These are phyloP conservation scores for Rhyzopertha dominica DNA, from an alignment of 1,140 invertebrate genomes.

Conservation along the genomic window DNA sequence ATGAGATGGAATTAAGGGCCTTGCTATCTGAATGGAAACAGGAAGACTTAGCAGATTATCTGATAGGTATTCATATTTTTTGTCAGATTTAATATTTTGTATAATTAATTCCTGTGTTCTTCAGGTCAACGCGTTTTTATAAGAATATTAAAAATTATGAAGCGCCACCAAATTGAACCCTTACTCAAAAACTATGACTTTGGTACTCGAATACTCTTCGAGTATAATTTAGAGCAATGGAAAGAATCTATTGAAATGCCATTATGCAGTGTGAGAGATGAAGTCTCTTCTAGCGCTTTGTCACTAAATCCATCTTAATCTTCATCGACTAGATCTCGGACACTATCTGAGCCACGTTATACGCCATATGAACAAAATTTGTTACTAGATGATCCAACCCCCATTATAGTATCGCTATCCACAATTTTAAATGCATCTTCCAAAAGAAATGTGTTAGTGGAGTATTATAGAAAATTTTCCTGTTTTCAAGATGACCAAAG, in stretches of 20 bases:
- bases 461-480: constrained; percentile 9
- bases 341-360: neutral
- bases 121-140: constrained; percentile 6
- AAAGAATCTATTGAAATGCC: constrained; percentile 1
- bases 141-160: constrained; percentile 9
- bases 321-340: too few species aligned
- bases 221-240: constrained; percentile 14
- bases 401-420: neutral
- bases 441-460: constrained; percentile 4
- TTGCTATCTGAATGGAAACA: too few species aligned
- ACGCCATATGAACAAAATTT: neutral
- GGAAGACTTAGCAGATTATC: too few species aligned
- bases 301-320: too few species aligned
- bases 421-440: neutral
- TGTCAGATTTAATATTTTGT: too few species aligned
- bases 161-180: constrained; percentile 12
- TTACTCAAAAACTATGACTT: constrained; percentile 12
- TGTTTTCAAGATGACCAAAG: constrained; percentile 10
- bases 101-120: too few species aligned
- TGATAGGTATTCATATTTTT: too few species aligned
- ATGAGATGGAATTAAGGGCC: too few species aligned
- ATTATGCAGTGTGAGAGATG: too few species aligned
- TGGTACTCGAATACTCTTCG: constrained; percentile 14
- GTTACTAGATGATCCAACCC: neutral
- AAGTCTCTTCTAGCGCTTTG: too few species aligned